Base-by-base conservation (phyloP, 1,140 invertebrate species). In the Octopus bimaculoides region DNA sequence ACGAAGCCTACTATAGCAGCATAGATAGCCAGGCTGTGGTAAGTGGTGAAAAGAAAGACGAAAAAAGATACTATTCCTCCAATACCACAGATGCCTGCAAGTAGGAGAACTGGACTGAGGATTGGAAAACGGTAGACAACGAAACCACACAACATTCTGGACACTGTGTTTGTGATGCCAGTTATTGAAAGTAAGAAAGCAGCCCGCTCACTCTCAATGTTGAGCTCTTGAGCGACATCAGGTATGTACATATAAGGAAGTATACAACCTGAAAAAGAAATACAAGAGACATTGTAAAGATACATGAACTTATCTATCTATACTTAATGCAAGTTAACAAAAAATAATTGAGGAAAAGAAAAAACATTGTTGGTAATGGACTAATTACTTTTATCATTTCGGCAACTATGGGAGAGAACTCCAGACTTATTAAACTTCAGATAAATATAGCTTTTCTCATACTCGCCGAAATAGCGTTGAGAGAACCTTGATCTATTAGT, bases 1-100 rank as follows among this genome's bases (percentile, higher is more conserved):
- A 96, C 96, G 82, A 98, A 92, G 77, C 98, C 98, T 89, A 99
- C 99, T 83, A 96, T 93, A 77, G 95, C 92, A 41, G 96, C 93
- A 90, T 97, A 95, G 4, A 92, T 90, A n/a, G 96, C 93, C 82
- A 97, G 96, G 69, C 94, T 90, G 4, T 89, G 86, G 85, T 96
- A 98, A 14, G 92, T 92, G 74, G 91, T 87, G 86, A 95, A 96
- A 81, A 97, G 93, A 1, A 97, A 97, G 6, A 95, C 95, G 20
- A 84, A 79, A 4, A 83, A 54, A 52, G 87, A 88, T 9, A 83
- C 78, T 4, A 83, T 78, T 0, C 88, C 90, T 78, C 95, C 96
- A 80, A 97, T 92, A 78, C 97, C 91, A 73, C 66, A n/a, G 26
- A 71, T 71, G 26, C 66, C 66, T 6, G 17, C 66, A 17, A 71